Percentiles rank a stretch among this genome's conserved stretches.
Conservation (phyloP, 2,113 vertebrate genomes). For the Malurus elegans region DNA sequence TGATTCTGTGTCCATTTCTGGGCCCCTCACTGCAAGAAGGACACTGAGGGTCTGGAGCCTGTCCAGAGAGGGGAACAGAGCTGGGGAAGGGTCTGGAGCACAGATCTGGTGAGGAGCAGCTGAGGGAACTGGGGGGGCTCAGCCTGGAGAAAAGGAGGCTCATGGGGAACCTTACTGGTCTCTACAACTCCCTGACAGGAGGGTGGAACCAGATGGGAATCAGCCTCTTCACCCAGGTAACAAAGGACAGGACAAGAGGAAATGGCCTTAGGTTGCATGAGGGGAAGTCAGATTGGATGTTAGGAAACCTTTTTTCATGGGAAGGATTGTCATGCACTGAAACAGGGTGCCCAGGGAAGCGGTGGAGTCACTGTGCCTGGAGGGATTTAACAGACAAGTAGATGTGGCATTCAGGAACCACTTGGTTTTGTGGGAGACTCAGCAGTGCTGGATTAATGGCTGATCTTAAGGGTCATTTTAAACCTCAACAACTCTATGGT, state of each 20-base stretch:
- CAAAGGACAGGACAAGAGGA: neutral
- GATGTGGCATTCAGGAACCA: neutral
- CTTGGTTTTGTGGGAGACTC: neutral
- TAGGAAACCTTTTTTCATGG: neutral
- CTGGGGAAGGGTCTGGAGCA: neutral
- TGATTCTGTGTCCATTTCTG: neutral
- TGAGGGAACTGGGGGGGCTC: neutral
- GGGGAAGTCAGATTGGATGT: neutral
- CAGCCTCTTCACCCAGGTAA: neutral
- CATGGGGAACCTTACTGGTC: neutral
- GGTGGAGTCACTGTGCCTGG: neutral
- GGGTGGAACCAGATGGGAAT: neutral
- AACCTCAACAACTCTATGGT: neutral
- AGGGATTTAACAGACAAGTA: neutral
- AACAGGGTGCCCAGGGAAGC: neutral
- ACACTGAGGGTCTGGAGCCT: fast-evolving
- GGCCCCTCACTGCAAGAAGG: neutral
- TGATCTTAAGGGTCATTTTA: neutral
- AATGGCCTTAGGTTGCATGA: neutral
- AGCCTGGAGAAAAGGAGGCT: neutral
- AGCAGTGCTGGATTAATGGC: neutral
- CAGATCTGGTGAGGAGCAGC: fast-evolving
- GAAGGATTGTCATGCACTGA: neutral
- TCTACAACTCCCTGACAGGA: neutral
- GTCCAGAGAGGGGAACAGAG: neutral